Evolutionary conservation across 2,113 vertebrate genomes (phyloP).

Genomic region (Lonchura striata): DNA sequence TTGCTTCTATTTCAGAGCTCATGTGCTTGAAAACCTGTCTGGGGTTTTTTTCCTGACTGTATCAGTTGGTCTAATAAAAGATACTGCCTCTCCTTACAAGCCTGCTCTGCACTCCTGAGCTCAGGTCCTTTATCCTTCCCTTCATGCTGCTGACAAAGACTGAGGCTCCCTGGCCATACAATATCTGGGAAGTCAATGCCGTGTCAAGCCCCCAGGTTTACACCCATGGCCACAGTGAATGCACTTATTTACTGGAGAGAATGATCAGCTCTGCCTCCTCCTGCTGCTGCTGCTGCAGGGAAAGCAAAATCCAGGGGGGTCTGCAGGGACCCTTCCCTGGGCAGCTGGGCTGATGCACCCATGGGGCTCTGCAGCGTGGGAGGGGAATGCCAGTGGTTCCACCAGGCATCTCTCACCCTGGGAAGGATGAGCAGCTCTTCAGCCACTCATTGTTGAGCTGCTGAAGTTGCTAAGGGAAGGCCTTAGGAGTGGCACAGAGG

Average conservation of each 20-base stretch:
- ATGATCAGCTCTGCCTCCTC: background rate
- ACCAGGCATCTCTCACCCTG: background rate
- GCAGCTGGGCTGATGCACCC: background rate
- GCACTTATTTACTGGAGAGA: background rate
- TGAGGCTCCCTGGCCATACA: background rate
- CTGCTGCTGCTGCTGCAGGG: background rate
- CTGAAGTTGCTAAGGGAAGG: background rate
- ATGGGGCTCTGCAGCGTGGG: accelerated
- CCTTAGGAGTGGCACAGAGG: background rate
- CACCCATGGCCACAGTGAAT: background rate
- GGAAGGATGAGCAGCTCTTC: background rate
- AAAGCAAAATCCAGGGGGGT: background rate
- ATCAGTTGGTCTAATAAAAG: constrained; percentile 31
- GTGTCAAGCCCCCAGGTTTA: background rate
- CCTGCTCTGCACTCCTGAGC: background rate
- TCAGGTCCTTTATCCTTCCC: background rate
- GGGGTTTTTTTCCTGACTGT: background rate
- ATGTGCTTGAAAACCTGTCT: background rate
- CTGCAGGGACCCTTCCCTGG: background rate
- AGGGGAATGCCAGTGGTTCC: background rate
- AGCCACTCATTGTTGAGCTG: background rate
- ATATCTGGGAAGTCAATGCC: background rate
- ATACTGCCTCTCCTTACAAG: background rate
- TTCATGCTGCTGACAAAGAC: background rate
- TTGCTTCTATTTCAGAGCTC: constrained; percentile 5